These are phyloP conservation scores for Falco cherrug DNA, from an alignment of 2,797 vertebrate genomes.

Conservation along the genomic window DNA sequence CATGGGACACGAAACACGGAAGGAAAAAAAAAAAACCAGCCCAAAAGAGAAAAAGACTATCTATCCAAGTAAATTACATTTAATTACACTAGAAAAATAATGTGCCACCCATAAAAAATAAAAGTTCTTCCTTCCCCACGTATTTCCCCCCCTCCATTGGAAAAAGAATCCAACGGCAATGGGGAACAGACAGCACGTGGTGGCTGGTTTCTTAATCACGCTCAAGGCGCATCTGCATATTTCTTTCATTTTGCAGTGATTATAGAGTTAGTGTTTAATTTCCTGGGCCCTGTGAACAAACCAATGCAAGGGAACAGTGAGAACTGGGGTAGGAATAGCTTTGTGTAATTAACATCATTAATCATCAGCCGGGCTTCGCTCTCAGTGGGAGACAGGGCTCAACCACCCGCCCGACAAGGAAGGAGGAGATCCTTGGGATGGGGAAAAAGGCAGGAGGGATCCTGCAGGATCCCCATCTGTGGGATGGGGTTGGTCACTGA, in stretches of 20 bases:
- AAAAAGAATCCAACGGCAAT: neutral
- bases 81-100: neutral
- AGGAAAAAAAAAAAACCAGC: neutral
- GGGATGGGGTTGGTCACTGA: accelerated
- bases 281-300: neutral
- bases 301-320: neutral
- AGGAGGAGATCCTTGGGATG: neutral
- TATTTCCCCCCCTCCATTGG: neutral
- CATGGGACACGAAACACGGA: neutral
- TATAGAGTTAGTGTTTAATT: slow-evolving; percentile 1
- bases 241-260: neutral
- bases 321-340: neutral
- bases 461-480: too few species aligned
- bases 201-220: neutral
- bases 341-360: slow-evolving; percentile 5
- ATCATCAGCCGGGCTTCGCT: neutral
- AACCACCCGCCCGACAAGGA: neutral
- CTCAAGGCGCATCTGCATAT: slow-evolving; percentile 32
- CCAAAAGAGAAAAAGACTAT: neutral
- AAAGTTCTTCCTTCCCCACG: neutral
- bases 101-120: neutral
- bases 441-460: neutral
- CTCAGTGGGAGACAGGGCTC: neutral
- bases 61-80: neutral
- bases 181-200: neutral